Evolutionary conservation across 2,797 vertebrate species (phyloP).

Genomic region (Sebastes iracundus): DNA sequence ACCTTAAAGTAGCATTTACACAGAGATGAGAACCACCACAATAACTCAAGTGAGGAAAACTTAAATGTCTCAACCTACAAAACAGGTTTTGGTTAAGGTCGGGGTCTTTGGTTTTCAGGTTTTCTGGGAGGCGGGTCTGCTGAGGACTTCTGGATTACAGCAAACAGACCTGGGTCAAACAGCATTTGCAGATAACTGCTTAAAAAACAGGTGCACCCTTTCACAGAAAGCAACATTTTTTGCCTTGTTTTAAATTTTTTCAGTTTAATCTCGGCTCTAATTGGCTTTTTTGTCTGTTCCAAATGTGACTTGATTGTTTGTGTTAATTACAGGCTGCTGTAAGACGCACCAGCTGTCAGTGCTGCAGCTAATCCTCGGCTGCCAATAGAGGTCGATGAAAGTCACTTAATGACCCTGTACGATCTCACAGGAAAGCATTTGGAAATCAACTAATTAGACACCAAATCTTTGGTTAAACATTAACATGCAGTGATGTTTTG

Average conservation of each 20-base stretch:
- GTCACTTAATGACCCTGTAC: neutral
- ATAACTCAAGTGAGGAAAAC: neutral
- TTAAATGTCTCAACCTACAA: neutral
- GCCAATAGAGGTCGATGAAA: slow-evolving; percentile 29
- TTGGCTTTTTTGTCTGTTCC: slow-evolving; percentile 15
- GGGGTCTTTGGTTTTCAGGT: neutral
- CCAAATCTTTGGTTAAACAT: neutral
- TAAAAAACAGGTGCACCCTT: neutral
- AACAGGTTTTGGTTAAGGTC: neutral
- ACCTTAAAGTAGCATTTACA: neutral
- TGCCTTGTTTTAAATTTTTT: neutral
- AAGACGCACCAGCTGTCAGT: slow-evolving; percentile 43
- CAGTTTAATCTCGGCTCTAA: neutral
- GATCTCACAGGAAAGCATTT: neutral
- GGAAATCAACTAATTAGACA: neutral
- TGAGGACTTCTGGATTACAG: neutral
- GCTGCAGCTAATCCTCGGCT: slow-evolving; percentile 26
- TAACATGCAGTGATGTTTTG: neutral
- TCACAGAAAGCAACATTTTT: neutral
- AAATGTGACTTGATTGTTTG: slow-evolving; percentile 13
- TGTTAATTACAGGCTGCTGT: slow-evolving; percentile 33
- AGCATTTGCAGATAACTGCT: neutral
- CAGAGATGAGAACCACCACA: neutral
- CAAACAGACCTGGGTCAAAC: slow-evolving; percentile 40
- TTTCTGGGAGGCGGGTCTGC: slow-evolving; percentile 14